Evolutionary conservation across 2,113 vertebrate genomes (phyloP).

Genomic region (Sphyrna mokarran): DNA sequence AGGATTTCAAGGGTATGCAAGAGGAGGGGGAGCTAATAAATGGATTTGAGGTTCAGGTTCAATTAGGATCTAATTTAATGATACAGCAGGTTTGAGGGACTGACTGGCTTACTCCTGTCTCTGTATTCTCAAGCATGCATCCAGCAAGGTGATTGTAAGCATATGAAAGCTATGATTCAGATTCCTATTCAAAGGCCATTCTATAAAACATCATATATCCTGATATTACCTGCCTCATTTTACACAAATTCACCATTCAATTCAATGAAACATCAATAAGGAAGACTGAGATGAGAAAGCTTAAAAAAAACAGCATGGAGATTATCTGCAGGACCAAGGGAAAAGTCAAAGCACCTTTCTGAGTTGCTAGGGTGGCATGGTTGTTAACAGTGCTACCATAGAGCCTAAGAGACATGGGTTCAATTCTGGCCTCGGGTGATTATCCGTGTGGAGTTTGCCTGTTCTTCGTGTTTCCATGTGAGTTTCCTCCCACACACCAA

Average conservation of each 20-base stretch:
- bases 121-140: background rate
- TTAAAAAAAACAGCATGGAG: background rate
- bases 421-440: too few relatives aligned
- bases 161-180: background rate
- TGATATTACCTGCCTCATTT: background rate
- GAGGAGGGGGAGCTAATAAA: background rate
- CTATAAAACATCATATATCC: background rate
- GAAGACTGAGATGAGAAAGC: background rate
- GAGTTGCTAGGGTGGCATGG: background rate
- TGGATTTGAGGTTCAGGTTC: background rate
- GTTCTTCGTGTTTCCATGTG: too few relatives aligned
- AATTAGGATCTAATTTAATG: background rate
- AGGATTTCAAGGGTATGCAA: background rate
- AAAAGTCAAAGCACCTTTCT: background rate
- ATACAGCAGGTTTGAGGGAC: background rate
- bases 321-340: background rate
- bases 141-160: background rate
- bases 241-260: background rate
- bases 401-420: too few relatives aligned
- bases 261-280: background rate
- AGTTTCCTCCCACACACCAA: too few relatives aligned
- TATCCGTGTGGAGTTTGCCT: too few relatives aligned
- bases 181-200: background rate
- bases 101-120: background rate
- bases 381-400: too few relatives aligned